Evolutionary conservation across 2,113 vertebrate species (phyloP).

Genomic region (Laticauda colubrina): DNA sequence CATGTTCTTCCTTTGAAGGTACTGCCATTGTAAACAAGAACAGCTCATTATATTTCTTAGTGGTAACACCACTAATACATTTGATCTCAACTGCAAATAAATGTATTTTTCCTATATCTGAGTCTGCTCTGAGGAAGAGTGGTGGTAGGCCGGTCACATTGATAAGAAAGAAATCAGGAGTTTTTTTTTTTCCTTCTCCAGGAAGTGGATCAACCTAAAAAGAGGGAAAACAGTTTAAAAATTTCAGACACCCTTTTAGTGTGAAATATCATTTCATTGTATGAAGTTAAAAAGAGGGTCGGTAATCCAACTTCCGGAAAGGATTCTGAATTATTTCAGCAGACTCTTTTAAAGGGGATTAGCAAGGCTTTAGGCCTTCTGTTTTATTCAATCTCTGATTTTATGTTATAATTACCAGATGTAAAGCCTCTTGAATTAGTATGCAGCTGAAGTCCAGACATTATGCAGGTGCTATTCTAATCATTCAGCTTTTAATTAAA

Average conservation of each 20-base stretch:
- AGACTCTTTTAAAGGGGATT: slow-evolving; percentile 98
- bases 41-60: background rate
- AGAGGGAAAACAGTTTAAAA: slow-evolving; percentile 67
- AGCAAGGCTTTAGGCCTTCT: slow-evolving; percentile 85
- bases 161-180: slow-evolving; percentile 6
- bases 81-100: slow-evolving; percentile 2
- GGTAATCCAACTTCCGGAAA: slow-evolving; percentile 99
- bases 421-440: slow-evolving; percentile 86
- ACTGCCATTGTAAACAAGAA: background rate
- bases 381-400: slow-evolving; percentile 85
- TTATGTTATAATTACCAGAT: slow-evolving; percentile 96
- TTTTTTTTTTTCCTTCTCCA: slow-evolving; percentile 50
- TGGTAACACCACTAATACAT: background rate
- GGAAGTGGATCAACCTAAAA: slow-evolving; percentile 60
- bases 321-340: slow-evolving; percentile 97
- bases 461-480: slow-evolving; percentile 90
- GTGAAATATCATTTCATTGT: slow-evolving; percentile 99
- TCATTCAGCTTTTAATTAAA: slow-evolving; percentile 82
- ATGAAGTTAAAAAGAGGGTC: slow-evolving; percentile 83
- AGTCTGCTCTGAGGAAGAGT: slow-evolving; percentile 43
- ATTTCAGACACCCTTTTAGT: slow-evolving; percentile 82
- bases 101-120: slow-evolving; percentile 54
- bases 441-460: slow-evolving; percentile 76
- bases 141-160: background rate
- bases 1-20: background rate